Percentiles rank a stretch among this genome's conserved stretches.
Conservation (phyloP, 2,113 vertebrate genomes). For the Nothocercus julius region DNA sequence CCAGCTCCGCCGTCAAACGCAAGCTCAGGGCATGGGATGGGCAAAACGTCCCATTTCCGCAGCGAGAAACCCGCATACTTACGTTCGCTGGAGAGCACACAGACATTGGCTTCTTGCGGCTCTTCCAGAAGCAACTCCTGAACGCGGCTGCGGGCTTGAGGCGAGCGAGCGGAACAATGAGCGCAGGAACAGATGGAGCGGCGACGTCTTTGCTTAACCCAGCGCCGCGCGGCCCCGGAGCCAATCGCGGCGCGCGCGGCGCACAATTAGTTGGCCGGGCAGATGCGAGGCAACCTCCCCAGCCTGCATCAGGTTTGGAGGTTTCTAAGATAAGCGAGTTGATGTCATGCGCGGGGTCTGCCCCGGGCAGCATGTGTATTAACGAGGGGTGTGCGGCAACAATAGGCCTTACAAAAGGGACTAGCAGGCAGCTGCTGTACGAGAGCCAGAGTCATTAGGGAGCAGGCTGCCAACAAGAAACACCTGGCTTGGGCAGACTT, state of each 20-base stretch:
- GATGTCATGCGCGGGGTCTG: slow-evolving; percentile 88
- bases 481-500: slow-evolving; percentile 92
- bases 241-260: slow-evolving; percentile 83
- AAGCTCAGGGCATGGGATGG: slow-evolving; percentile 24
- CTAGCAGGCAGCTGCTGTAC: slow-evolving; percentile 94
- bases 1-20: neutral
- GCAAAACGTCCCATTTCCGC: slow-evolving; percentile 41
- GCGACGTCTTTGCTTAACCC: slow-evolving; percentile 91
- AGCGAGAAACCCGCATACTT: slow-evolving; percentile 74
- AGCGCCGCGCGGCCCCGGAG: slow-evolving; percentile 78
- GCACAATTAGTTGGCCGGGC: slow-evolving; percentile 87
- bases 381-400: slow-evolving; percentile 89
- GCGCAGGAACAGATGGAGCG: slow-evolving; percentile 93
- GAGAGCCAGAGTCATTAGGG: slow-evolving; percentile 87
- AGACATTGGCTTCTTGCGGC: slow-evolving; percentile 82
- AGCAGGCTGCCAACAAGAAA: slow-evolving; percentile 90
- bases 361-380: slow-evolving; percentile 92
- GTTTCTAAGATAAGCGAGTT: slow-evolving; percentile 91
- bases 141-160: slow-evolving; percentile 81
- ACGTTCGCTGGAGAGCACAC: slow-evolving; percentile 80
- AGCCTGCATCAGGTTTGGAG: slow-evolving; percentile 81
- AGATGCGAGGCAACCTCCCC: slow-evolving; percentile 86
- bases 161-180: slow-evolving; percentile 90
- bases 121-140: slow-evolving; percentile 83
- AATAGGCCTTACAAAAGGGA: slow-evolving; percentile 92